Conservation (phyloP, 2,797 vertebrate genomes). For the Halcyon smyrnensis region DNA sequence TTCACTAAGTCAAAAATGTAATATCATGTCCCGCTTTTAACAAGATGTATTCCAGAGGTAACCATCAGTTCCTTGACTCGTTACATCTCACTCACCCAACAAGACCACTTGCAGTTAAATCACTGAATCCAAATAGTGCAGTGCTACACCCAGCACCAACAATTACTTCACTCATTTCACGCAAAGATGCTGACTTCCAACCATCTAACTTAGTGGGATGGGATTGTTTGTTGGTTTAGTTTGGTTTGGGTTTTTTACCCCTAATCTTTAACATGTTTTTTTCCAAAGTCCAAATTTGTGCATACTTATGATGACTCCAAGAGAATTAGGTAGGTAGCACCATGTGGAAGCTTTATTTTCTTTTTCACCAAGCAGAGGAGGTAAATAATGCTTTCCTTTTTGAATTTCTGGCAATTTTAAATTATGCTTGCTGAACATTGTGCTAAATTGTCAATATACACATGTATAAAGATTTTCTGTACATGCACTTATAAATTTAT, state of each 20-base stretch:
- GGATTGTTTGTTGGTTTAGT: not conserved
- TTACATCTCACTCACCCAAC: not conserved
- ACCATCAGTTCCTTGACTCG: not conserved
- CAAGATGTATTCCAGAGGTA: not conserved
- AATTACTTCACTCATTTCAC: not conserved
- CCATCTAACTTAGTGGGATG: not conserved
- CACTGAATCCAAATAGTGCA: not conserved
- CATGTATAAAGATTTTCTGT: not conserved
- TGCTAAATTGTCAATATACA: not conserved
- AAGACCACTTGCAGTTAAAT: not conserved
- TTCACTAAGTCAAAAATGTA: not conserved
- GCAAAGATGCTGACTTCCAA: not conserved
- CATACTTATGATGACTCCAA: not conserved
- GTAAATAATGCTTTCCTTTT: not conserved
- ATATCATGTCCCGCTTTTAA: not conserved
- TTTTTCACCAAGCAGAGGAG: not conserved
- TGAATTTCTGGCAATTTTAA: not conserved
- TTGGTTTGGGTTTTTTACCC: accelerated
- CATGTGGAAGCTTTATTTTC: not conserved
- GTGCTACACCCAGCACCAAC: not conserved
- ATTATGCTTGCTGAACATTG: not conserved
- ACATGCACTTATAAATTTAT: accelerated
- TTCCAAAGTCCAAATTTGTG: not conserved
- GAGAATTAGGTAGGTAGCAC: not conserved
- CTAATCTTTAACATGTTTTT: not conserved